A percentile compares a stretch with the other conserved stretches of the same genome.
These are phyloP conservation scores for Sebastes oblongus DNA, from an alignment of 2,797 vertebrate genomes.

Conservation along the genomic window DNA sequence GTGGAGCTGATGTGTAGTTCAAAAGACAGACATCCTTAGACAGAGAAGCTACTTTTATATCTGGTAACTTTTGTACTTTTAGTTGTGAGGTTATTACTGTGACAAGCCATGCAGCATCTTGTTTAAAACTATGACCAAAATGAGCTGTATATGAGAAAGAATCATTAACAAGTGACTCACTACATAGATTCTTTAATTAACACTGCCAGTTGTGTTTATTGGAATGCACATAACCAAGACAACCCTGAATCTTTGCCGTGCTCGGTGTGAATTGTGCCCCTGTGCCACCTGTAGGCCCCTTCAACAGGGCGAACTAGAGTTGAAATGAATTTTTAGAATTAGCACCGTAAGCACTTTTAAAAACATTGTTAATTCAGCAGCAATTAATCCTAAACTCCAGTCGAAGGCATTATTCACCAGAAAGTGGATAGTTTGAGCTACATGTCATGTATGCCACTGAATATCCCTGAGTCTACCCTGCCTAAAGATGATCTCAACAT, in stretches of 20 bases:
- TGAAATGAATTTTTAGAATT: conserved; percentile 17
- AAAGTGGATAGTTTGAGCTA: conserved; percentile 1
- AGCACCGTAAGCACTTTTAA: conserved; percentile 14
- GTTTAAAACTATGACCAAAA: neutral
- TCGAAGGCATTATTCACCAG: neutral
- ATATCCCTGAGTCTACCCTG: neutral
- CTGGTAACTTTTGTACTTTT: conserved; percentile 17
- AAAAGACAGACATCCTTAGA: neutral
- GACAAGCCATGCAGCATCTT: neutral
- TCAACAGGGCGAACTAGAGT: neutral
- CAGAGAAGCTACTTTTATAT: conserved; percentile 28
- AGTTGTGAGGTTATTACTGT: conserved; percentile 22
- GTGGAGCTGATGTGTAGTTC: conserved; percentile 23
- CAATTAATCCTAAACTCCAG: conserved; percentile 13
- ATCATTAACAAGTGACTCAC: neutral
- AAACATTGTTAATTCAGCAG: conserved; percentile 24
- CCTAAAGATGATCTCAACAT: conserved; percentile 1
- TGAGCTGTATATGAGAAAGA: neutral
- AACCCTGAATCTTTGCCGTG: neutral
- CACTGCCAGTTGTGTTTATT: neutral
- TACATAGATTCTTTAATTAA: neutral
- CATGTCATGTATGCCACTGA: neutral
- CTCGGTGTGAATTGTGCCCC: neutral
- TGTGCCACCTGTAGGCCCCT: neutral
- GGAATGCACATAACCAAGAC: neutral